Conservation (phyloP, 30 jellyfish, hydroid and myxozoan species). For the Mastigias papua region DNA sequence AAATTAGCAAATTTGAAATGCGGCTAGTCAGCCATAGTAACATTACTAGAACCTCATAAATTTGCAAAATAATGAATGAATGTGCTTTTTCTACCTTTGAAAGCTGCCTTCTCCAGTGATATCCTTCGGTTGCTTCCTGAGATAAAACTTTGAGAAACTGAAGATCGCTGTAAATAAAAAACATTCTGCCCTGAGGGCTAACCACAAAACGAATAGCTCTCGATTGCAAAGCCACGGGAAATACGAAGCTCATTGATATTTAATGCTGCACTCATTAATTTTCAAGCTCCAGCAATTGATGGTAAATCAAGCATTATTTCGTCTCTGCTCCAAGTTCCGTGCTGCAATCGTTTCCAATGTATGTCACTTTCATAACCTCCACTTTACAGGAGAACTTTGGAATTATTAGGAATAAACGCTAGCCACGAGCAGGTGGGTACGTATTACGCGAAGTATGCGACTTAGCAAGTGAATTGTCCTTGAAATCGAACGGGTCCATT, state of each 20-base stretch:
- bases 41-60: too few relatives aligned
- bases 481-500: neutral
- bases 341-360: neutral
- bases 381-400: neutral
- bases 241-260: slow-evolving; percentile 29
- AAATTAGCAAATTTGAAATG: too few relatives aligned
- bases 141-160: neutral
- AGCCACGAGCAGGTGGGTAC: slow-evolving; percentile 2
- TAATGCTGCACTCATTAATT: neutral
- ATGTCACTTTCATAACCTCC: neutral
- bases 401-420: neutral
- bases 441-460: neutral
- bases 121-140: neutral
- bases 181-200: neutral
- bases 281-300: neutral
- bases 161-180: neutral
- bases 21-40: too few relatives aligned
- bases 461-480: neutral
- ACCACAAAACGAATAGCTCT: slow-evolving; percentile 19
- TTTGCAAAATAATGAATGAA: too few relatives aligned
- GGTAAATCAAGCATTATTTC: neutral
- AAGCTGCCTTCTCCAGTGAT: too few relatives aligned
- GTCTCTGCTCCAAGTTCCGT: neutral
- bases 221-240: slow-evolving; percentile 13
- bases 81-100: too few relatives aligned